Percentiles rank a stretch among this genome's conserved stretches.
phyloP scores from a whole-genome alignment of 1,140 invertebrate species.

The Neotoxoptera formosana region DNA sequence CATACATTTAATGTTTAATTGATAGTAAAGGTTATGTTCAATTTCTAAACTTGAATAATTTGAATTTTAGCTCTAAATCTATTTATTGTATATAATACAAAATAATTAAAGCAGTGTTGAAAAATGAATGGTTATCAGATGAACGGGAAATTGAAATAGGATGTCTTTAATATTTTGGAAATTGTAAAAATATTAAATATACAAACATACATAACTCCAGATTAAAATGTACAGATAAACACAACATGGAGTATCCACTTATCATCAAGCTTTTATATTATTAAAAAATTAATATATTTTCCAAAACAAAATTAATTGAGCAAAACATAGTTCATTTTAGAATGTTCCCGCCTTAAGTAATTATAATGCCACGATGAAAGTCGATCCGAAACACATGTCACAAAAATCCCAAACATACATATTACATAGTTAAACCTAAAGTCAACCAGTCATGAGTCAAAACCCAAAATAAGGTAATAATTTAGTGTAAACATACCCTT shows the following conservation, averaged over 20 bases:
- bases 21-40: not conserved
- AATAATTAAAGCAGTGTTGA: constrained; percentile 11
- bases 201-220: not conserved
- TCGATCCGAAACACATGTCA: constrained; percentile 49
- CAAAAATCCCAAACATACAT: not conserved
- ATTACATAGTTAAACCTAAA: constrained; percentile 34
- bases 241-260: not conserved
- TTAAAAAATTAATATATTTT: not conserved
- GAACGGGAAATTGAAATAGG: not conserved
- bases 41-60: not conserved
- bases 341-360: not conserved
- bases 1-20: not conserved
- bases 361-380: constrained; percentile 33
- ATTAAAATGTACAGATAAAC: not conserved
- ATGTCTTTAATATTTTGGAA: constrained; percentile 11
- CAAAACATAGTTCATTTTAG: not conserved
- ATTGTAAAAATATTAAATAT: not conserved
- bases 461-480: constrained; percentile 48
- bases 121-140: constrained; percentile 39
- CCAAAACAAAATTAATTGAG: not conserved
- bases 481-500: not conserved
- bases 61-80: not conserved
- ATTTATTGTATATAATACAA: not conserved
- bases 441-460: constrained; percentile 13
- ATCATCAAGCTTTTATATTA: not conserved